A percentile compares a stretch with the other conserved stretches of the same genome.
These are phyloP conservation scores for human (Homo sapiens) DNA, from an alignment of 2,113 vertebrate genomes.

Conservation along the genomic window GRCh38 chr22:28986001-28986500, in stretches of 20 bases:
- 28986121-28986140: not conserved
- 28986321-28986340: not conserved
- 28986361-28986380: not conserved
- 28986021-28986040: not conserved
- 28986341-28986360: conserved; percentile 10
- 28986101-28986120: not conserved
- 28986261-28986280: not conserved
- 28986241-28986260: not conserved
- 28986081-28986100: not conserved
- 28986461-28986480: not conserved
- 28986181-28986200: not conserved
- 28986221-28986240: not conserved
- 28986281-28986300: not conserved
- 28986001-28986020: not conserved
- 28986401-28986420: not conserved
- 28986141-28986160: not conserved
- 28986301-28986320: not conserved
- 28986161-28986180: not conserved
- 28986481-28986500: not conserved
- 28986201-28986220: not conserved
- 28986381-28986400: not conserved
- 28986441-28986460: not conserved
- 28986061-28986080: not conserved
- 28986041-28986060: not conserved
- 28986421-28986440: not conserved